phyloP scores from a whole-genome alignment of 2,113 vertebrate genomes.

The Tetrao urogallus region DNA sequence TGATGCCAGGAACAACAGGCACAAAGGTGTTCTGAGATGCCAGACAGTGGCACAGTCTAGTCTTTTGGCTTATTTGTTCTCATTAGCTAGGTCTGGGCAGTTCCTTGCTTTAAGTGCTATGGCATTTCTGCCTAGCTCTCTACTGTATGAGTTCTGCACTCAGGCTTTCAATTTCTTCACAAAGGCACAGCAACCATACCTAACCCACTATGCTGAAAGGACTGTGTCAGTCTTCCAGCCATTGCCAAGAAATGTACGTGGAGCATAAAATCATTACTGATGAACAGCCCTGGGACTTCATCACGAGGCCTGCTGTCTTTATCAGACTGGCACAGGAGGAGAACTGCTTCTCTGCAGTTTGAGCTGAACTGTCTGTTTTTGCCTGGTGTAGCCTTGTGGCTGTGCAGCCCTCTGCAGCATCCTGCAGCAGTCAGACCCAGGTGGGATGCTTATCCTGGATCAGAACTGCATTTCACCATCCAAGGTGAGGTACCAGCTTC shows the following conservation, averaged over 20 bases:
- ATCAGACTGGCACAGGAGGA: neutral
- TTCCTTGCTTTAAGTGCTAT: neutral
- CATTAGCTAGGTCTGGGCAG: neutral
- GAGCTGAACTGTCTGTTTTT: fast-evolving
- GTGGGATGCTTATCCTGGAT: neutral
- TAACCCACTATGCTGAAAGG: neutral
- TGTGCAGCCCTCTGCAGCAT: neutral
- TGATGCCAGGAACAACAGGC: fast-evolving
- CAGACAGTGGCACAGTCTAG: neutral
- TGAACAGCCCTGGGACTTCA: neutral
- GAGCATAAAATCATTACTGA: neutral
- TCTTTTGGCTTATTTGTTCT: neutral
- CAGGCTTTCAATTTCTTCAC: neutral
- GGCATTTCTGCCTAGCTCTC: neutral
- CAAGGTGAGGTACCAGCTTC: neutral
- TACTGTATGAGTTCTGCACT: neutral
- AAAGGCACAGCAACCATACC: neutral
- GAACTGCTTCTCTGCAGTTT: neutral
- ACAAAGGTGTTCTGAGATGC: neutral
- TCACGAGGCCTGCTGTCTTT: neutral
- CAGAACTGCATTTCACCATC: neutral
- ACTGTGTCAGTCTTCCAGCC: fast-evolving
- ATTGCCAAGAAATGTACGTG: fast-evolving
- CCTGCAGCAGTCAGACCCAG: fast-evolving
- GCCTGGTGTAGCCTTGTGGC: fast-evolving